Evolutionary conservation across 1,140 invertebrate genomes (phyloP).

Genomic region (Eurytemora carolleeae): DNA sequence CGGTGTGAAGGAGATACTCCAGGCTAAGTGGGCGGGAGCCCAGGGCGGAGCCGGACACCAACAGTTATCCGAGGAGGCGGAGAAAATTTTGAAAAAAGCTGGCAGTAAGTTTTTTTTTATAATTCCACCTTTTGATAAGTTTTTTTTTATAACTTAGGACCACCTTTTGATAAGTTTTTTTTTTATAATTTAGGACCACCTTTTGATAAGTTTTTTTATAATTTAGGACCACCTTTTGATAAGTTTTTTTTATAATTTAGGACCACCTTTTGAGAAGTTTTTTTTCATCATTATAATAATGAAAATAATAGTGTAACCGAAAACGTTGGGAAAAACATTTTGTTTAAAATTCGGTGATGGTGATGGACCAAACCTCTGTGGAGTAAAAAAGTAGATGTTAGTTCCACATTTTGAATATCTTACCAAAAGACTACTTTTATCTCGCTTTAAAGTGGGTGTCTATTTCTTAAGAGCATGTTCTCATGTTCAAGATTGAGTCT

Average conservation of each 20-base stretch:
- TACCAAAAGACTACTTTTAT: too few relatives aligned
- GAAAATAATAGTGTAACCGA: too few relatives aligned
- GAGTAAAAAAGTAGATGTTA: too few relatives aligned
- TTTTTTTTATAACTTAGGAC: not conserved
- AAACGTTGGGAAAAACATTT: too few relatives aligned
- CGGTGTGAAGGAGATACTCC: not conserved
- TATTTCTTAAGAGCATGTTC: too few relatives aligned
- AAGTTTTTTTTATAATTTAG: slow-evolving; percentile 3
- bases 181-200: not conserved
- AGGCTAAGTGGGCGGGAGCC: not conserved
- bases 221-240: not conserved
- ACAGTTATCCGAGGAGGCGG: slow-evolving; percentile 4
- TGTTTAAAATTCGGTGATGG: too few relatives aligned
- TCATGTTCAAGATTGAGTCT: too few relatives aligned
- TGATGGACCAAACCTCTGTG: too few relatives aligned
- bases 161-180: not conserved
- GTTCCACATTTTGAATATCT: too few relatives aligned
- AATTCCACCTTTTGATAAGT: not conserved
- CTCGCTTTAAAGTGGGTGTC: too few relatives aligned
- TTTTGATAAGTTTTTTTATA: not conserved
- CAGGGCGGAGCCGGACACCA: not conserved
- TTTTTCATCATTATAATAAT: slow-evolving; percentile 6
- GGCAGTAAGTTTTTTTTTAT: slow-evolving; percentile 5
- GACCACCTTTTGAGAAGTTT: slow-evolving; percentile 40
- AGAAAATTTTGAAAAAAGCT: slow-evolving; percentile 8